Base-by-base conservation (phyloP, 1,140 invertebrate species). In the Meloidogyne hapla region DNA sequence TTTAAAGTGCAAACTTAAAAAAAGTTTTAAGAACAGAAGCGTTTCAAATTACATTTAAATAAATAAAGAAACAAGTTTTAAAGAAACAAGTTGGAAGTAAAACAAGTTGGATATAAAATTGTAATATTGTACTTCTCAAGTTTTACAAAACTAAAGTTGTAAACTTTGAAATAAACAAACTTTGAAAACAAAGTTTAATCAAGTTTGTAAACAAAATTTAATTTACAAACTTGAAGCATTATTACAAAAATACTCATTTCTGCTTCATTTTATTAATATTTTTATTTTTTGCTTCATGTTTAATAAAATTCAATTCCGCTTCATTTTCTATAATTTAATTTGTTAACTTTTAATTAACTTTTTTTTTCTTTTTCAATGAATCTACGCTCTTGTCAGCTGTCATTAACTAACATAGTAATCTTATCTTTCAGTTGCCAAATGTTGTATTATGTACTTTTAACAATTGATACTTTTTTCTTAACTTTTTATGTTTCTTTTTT, bases 371-470 rank as follows among this genome's bases (percentile, higher is more conserved):
- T 56, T 56, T 4, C n/a, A 56, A 56, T 4, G 4, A n/a, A n/a
- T 56, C n/a, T 56, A n/a, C n/a, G 48, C 18, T 56, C 48, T 56
- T 56, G 48, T n/a, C 48, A 56, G 48, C n/a, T 56, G 48, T 56
- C 18, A 56, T 9, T 8, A 33, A 33, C 4, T 33, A 33, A 33
- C 4, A 33, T 33, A 33, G n/a, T n/a, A n/a, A n/a, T n/a, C n/a
- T 45, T 45, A 15, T 18, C 15, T 21, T 56, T 56, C 4, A 56
- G n/a, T n/a, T 8, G 18, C 48, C 15, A 18, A 18, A 13, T 18
- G 13, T 48, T 48, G 18, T 18, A 48, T n/a, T 9, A 6, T 56
- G 48, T 56, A 56, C n/a, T n/a, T 42, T 56, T n/a, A 56, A n/a
- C 48, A 56, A 6, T 56, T 56, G 48, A 56, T n/a, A 56, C 48